Evolutionary conservation across 2,888 invertebrate species (phyloP).

Genomic region (Troides aeacus): DNA sequence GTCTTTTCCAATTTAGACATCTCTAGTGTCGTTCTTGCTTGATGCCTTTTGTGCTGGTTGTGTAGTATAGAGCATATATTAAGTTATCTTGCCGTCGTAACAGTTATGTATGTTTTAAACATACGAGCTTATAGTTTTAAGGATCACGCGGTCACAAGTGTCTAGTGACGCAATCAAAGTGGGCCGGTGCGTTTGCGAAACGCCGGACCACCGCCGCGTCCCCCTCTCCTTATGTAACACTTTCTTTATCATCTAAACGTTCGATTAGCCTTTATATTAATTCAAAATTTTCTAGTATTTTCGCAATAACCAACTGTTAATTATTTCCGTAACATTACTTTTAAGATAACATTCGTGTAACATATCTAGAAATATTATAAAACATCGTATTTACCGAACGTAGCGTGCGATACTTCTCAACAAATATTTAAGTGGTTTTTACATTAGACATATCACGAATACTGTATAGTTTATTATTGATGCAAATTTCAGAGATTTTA

Average conservation of each 20-base stretch:
- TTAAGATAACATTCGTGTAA: not conserved
- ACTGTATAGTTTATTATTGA: not conserved
- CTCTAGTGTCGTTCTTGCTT: too few species aligned
- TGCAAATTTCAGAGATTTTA: not conserved
- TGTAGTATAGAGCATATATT: too few species aligned
- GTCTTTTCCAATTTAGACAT: too few species aligned
- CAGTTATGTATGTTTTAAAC: not conserved
- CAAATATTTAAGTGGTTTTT: not conserved
- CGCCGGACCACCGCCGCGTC: slow-evolving; percentile 38
- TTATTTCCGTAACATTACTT: not conserved
- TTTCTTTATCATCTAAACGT: slow-evolving; percentile 43
- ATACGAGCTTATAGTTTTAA: slow-evolving; percentile 15
- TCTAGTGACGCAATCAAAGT: slow-evolving; percentile 44
- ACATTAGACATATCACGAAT: not conserved
- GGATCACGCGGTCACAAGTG: slow-evolving; percentile 32
- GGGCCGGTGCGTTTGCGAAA: slow-evolving; percentile 52
- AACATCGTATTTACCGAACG: not conserved
- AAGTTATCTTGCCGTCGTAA: too few species aligned
- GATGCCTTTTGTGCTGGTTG: too few species aligned
- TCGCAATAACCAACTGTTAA: not conserved
- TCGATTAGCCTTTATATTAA: slow-evolving; percentile 38
- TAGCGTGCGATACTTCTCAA: not conserved
- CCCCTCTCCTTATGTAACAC: slow-evolving; percentile 48
- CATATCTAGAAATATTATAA: not conserved
- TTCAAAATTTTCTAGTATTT: slow-evolving; percentile 30